Percentiles rank a stretch among this genome's conserved stretches.
Conservation (phyloP, 2,888 invertebrate genomes). For the Thymelicus acteon region DNA sequence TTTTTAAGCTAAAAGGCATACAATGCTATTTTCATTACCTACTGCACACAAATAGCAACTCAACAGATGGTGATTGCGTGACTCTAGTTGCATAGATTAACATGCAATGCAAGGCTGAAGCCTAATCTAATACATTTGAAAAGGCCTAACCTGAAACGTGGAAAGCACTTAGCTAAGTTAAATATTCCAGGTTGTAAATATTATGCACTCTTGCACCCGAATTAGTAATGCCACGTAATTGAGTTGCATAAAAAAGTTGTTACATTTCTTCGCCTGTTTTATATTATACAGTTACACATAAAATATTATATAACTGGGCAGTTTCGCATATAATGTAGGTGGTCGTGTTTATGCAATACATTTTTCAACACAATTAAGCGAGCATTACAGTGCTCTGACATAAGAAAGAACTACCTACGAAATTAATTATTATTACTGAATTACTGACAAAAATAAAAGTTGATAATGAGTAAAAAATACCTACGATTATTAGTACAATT, state of each 20-base stretch:
- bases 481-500: too few relatives aligned
- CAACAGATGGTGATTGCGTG: slow-evolving; percentile 35
- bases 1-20: slow-evolving; percentile 5
- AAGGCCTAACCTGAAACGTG: slow-evolving; percentile 5
- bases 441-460: too few relatives aligned
- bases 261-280: neutral
- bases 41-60: slow-evolving; percentile 18
- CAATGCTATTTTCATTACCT: slow-evolving; percentile 16
- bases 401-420: too few relatives aligned
- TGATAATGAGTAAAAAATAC: too few relatives aligned
- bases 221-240: neutral
- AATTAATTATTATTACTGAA: too few relatives aligned
- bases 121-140: slow-evolving; percentile 17
- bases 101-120: slow-evolving; percentile 20
- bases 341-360: too few relatives aligned
- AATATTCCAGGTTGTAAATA: neutral
- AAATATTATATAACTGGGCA: too few relatives aligned
- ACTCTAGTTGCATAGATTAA: slow-evolving; percentile 17
- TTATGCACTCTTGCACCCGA: neutral
- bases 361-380: too few relatives aligned
- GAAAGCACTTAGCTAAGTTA: slow-evolving; percentile 10
- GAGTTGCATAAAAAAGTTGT: neutral
- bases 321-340: too few relatives aligned
- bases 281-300: too few relatives aligned
- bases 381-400: too few relatives aligned